Evolutionary conservation across 37 sponge, comb jelly and placozoan genomes (phyloP), one percentile per base, ranked within the genome.

Genomic region (Oscarella lobularis): DNA sequence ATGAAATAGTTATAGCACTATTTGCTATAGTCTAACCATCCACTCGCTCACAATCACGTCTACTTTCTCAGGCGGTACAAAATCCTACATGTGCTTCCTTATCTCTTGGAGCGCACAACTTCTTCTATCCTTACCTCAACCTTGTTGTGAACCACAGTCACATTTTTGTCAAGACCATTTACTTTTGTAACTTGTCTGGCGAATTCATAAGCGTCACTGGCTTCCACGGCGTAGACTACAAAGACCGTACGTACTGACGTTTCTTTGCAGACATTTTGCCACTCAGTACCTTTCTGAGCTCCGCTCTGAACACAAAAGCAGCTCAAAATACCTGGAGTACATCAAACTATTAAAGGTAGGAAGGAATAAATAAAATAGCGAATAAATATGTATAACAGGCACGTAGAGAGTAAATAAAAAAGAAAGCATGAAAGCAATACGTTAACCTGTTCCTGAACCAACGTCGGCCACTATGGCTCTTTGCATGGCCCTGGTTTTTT

Each of bases 201-300:
- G 14, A 79, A 66, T 27, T 79, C 67, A 27, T 76, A 37, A 1
- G 82, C 76, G 33, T 75, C 83, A 79, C 83, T 86, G 2, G 75
- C 82, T 37, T 82, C 82, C n/a, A 86, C 83, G 39, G 79, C 83
- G 82, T 82, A 86, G 70, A 86, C 87, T 48, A 48, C 60, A 48
- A 9, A 48, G n/a, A n/a, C n/a, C n/a, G n/a, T n/a, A n/a, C n/a
- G n/a, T n/a, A n/a, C n/a, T n/a, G n/a, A n/a, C n/a, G n/a, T n/a
- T n/a, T n/a, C n/a, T n/a, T n/a, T n/a, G n/a, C n/a, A n/a, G n/a
- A n/a, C n/a, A n/a, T n/a, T n/a, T n/a, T n/a, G n/a, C n/a, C n/a
- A n/a, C 60, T 48, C 14, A 9, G 14, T 48, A 48, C 60, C 60
- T 48, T 48, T 48, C 60, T 48, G 9, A 20, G 60, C 60, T 27